Conservation (phyloP, 2,113 vertebrate species). For the Andinoacara biseriatus region DNA sequence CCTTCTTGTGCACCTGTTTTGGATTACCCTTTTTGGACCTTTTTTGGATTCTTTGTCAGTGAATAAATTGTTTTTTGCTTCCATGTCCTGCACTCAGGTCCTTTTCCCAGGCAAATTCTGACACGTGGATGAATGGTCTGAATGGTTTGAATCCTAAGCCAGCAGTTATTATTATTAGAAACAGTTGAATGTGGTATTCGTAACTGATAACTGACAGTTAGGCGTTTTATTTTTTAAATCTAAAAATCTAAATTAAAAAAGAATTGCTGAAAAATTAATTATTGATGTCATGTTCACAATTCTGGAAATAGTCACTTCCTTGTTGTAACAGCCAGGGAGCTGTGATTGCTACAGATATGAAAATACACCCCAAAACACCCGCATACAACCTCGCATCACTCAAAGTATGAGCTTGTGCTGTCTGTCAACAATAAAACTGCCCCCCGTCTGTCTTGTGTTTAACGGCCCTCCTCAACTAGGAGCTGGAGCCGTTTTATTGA, state of each 20-base stretch:
- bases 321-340: background rate
- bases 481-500: background rate
- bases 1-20: constrained; percentile 2
- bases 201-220: background rate
- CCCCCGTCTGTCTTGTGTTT: background rate
- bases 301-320: background rate
- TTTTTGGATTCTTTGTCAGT: background rate
- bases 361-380: background rate
- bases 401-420: background rate
- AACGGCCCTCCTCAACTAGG: background rate
- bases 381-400: background rate
- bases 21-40: constrained; percentile 1
- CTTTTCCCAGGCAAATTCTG: background rate
- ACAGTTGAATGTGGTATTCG: background rate
- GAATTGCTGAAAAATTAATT: background rate
- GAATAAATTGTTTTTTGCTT: constrained; percentile 6
- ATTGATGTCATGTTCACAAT: background rate
- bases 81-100: background rate
- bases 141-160: background rate
- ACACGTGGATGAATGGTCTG: background rate
- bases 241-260: background rate
- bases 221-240: background rate
- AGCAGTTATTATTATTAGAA: background rate
- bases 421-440: background rate
- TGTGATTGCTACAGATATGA: background rate